Evolutionary conservation across 1,140 invertebrate genomes (phyloP).

Genomic region (Coelopa frigida): DNA sequence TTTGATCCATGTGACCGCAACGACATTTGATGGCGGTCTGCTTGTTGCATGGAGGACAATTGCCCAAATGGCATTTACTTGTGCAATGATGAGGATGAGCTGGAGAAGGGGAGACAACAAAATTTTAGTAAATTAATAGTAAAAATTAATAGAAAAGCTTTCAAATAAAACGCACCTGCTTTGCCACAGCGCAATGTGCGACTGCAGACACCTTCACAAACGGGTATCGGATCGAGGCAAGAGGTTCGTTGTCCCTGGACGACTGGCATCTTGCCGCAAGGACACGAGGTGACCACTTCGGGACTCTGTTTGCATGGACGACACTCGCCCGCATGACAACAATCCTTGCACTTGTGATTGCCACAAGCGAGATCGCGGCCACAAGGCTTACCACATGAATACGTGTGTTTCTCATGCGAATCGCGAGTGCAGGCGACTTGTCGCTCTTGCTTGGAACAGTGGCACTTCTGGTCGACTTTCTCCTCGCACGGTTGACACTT

Average conservation of each 20-base stretch:
- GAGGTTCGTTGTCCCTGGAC: slow-evolving; percentile 48
- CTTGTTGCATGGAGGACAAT: slow-evolving; percentile 75
- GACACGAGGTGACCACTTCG: slow-evolving; percentile 64
- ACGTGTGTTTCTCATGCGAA: slow-evolving; percentile 42
- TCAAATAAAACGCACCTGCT: slow-evolving; percentile 35
- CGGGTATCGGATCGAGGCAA: slow-evolving; percentile 81
- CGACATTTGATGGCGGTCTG: slow-evolving; percentile 74
- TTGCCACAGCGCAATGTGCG: slow-evolving; percentile 77
- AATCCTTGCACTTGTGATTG: slow-evolving; percentile 65
- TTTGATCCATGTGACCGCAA: slow-evolving; percentile 81
- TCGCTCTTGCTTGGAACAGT: slow-evolving; percentile 43
- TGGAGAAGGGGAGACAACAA: slow-evolving; percentile 16
- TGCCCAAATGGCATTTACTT: slow-evolving; percentile 62
- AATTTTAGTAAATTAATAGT: too few relatives aligned
- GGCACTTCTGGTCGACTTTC: slow-evolving; percentile 50
- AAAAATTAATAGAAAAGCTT: too few relatives aligned
- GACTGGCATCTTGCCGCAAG: slow-evolving; percentile 67
- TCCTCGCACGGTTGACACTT: slow-evolving; percentile 62
- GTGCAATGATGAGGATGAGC: slow-evolving; percentile 64
- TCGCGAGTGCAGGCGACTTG: slow-evolving; percentile 49
- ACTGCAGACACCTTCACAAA: slow-evolving; percentile 73
- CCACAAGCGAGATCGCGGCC: slow-evolving; percentile 62
- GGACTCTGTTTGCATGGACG: slow-evolving; percentile 56
- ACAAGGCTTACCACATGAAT: slow-evolving; percentile 64
- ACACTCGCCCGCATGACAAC: slow-evolving; percentile 66